Evolutionary conservation across 1,140 invertebrate species (phyloP).

Genomic region (Physella acuta): DNA sequence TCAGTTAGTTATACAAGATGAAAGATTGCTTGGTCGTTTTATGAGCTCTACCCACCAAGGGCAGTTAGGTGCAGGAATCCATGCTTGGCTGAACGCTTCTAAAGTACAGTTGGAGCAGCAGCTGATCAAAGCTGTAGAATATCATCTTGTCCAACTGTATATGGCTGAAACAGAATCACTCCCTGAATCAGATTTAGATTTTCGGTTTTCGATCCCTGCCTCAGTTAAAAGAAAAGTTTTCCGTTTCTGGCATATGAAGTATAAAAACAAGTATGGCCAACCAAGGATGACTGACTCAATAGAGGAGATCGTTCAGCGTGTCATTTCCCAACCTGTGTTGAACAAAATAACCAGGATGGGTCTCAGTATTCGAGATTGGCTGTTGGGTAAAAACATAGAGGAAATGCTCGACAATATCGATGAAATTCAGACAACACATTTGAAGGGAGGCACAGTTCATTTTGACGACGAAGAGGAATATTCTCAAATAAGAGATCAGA

Average conservation of each 20-base stretch:
- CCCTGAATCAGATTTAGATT: neutral
- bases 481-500: neutral
- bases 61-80: neutral
- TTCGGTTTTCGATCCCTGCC: neutral
- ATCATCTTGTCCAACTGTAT: neutral
- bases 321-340: neutral
- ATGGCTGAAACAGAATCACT: neutral
- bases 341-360: neutral
- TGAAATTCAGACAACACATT: neutral
- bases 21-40: neutral
- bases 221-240: neutral
- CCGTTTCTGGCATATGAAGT: neutral
- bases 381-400: neutral
- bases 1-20: neutral
- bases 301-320: neutral
- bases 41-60: neutral
- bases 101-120: neutral
- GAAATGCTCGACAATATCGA: neutral
- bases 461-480: slow-evolving; percentile 1
- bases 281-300: neutral
- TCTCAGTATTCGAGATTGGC: neutral
- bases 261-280: neutral
- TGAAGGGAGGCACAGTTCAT: neutral
- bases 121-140: neutral
- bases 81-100: neutral